Percentiles rank a stretch among this genome's conserved stretches.
Evolutionary conservation across 2,113 vertebrate species (phyloP).

Genomic region (Agapornis roseicollis): DNA sequence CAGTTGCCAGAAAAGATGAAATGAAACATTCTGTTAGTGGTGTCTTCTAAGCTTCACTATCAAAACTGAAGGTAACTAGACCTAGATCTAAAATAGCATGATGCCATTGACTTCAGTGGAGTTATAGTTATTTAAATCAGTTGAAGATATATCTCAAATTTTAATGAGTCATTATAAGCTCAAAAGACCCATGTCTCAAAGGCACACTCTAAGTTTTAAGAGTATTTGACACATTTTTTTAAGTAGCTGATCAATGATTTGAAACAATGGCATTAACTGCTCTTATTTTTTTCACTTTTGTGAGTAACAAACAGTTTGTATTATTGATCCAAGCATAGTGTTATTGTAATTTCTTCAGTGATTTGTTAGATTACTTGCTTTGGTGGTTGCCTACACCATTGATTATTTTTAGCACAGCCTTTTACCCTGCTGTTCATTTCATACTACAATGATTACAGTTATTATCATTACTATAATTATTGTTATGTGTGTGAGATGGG

Average conservation of each 20-base stretch:
- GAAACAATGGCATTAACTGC: not conserved
- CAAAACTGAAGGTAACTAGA: not conserved
- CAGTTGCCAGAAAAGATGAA: not conserved
- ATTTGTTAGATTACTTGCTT: not conserved
- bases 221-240: not conserved
- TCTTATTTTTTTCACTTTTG: not conserved
- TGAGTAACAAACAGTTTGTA: not conserved
- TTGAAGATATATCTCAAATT: not conserved
- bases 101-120: not conserved
- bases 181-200: not conserved
- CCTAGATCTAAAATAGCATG: not conserved
- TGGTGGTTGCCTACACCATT: not conserved
- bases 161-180: not conserved
- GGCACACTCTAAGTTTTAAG: not conserved
- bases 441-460: slow-evolving; percentile 26
- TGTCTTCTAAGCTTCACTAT: not conserved
- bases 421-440: slow-evolving; percentile 22
- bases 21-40: not conserved
- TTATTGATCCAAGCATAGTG: slow-evolving; percentile 27
- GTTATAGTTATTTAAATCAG: not conserved
- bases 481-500: not conserved
- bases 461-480: slow-evolving; percentile 34
- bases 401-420: slow-evolving; percentile 14
- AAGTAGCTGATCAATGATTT: not conserved
- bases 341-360: not conserved